A percentile compares a stretch with the other conserved stretches of the same genome.
Evolutionary conservation across 2,888 invertebrate genomes (phyloP).

Genomic region (Calliopum simillimum): DNA sequence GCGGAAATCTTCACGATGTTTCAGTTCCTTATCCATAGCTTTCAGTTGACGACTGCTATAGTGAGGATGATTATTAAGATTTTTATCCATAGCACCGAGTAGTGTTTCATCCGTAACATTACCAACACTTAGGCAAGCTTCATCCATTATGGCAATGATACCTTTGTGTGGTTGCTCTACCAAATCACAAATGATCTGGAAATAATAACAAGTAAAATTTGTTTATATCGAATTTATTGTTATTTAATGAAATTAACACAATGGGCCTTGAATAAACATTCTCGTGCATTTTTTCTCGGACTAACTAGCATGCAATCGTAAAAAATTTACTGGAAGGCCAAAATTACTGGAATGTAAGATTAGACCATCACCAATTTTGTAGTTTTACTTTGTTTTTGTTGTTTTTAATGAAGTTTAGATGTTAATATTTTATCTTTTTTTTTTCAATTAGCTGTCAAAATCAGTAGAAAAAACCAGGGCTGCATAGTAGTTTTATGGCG

Average conservation of each 20-base stretch:
- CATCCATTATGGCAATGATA: constrained; percentile 93
- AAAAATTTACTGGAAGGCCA: too few species aligned
- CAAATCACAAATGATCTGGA: constrained; percentile 86
- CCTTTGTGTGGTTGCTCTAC: constrained; percentile 95
- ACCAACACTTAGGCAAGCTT: constrained; percentile 96
- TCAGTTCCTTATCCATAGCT: constrained; percentile 83
- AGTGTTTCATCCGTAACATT: constrained; percentile 88
- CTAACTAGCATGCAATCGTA: too few species aligned
- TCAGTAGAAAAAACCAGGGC: too few species aligned
- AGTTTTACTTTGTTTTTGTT: too few species aligned
- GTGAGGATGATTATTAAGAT: constrained; percentile 86
- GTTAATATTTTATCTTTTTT: too few species aligned
- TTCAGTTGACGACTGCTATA: constrained; percentile 89
- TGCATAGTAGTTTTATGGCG: too few species aligned
- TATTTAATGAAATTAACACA: neutral
- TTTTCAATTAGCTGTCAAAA: too few species aligned
- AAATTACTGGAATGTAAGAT: too few species aligned
- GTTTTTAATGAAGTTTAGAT: too few species aligned
- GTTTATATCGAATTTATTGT: neutral
- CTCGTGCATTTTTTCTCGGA: too few species aligned
- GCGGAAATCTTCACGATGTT: constrained; percentile 83
- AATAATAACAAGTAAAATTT: constrained; percentile 8
- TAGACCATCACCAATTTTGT: too few species aligned
- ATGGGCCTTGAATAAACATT: neutral
- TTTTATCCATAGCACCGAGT: constrained; percentile 92